Conservation (phyloP, 2,888 invertebrate genomes). For the Patella caerulea region DNA sequence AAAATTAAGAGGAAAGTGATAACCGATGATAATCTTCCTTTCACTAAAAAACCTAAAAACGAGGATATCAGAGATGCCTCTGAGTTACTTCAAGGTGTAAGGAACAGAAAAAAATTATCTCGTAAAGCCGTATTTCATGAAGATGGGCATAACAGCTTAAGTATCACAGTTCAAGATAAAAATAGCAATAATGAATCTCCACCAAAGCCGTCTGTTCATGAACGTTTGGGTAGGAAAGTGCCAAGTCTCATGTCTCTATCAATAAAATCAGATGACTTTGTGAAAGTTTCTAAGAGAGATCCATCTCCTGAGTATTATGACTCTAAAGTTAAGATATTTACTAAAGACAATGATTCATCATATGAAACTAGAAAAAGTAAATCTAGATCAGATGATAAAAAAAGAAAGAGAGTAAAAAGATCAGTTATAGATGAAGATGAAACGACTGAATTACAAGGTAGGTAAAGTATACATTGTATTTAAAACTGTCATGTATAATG, state of each 20-base stretch:
- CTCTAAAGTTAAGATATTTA: not conserved
- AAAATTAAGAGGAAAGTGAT: not conserved
- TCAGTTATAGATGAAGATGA: not conserved
- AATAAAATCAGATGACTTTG: constrained; percentile 2
- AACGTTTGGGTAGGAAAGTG: constrained; percentile 44
- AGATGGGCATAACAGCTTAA: not conserved
- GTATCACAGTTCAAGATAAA: constrained; percentile 19
- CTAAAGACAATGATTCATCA: not conserved
- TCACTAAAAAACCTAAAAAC: not conserved
- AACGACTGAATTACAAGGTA: no score
- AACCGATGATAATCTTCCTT: not conserved
- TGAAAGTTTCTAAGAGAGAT: not conserved
- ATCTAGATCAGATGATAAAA: constrained; percentile 7
- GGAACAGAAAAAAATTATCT: not conserved
- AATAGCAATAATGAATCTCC: constrained; percentile 19
- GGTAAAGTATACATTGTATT: no score
- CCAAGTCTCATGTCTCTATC: constrained; percentile 7
- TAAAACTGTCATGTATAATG: no score
- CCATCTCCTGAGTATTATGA: not conserved
- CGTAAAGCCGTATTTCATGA: constrained; percentile 14
- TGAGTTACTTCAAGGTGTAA: not conserved
- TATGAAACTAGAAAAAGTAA: constrained; percentile 6
- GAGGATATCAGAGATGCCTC: not conserved
- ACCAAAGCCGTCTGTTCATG: constrained; percentile 41
- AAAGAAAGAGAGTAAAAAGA: constrained; percentile 24